Conservation (phyloP, 2,888 invertebrate species). For the Drosophila pullipes region DNA sequence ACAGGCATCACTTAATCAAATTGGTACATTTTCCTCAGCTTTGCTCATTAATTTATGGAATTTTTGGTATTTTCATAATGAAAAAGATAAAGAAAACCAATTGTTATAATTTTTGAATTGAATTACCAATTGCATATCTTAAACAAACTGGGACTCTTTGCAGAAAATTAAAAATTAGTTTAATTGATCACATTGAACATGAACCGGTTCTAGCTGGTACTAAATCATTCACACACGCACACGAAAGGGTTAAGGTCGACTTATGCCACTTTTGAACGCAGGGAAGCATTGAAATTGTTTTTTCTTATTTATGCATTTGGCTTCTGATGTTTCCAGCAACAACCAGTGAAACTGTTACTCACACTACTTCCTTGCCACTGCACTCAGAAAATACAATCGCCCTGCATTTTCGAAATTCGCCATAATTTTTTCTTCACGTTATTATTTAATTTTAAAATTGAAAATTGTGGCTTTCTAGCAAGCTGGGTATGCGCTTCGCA, state of each 20-base stretch:
- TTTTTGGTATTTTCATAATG: neutral
- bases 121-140: neutral
- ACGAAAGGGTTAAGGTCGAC: constrained; percentile 39
- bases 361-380: neutral
- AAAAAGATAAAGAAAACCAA: neutral
- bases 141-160: no score
- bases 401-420: neutral
- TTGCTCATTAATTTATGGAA: neutral
- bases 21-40: neutral
- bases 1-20: neutral
- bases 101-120: neutral
- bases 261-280: constrained; percentile 32
- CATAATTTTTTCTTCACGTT: neutral
- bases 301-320: constrained; percentile 58
- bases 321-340: constrained; percentile 14
- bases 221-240: neutral
- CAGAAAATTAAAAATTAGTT: no score
- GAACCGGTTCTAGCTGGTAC: neutral
- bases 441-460: neutral
- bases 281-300: constrained; percentile 46
- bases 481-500: neutral
- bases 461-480: neutral
- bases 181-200: neutral
- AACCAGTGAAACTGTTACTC: neutral
- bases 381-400: neutral